Evolutionary conservation across 2,888 invertebrate species (phyloP).

Genomic region (Papilio elwesi): DNA sequence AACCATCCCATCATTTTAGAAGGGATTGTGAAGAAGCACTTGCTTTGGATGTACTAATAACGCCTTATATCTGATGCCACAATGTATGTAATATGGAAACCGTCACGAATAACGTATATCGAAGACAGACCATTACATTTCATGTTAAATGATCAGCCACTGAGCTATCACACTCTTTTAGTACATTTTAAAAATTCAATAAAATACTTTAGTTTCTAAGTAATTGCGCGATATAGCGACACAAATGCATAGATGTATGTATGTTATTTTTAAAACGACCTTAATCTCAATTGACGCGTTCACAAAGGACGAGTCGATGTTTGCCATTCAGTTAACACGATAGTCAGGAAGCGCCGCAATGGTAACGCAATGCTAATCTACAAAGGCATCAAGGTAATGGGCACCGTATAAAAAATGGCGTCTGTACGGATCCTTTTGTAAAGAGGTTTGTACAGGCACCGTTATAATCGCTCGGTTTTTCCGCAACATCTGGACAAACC

Average conservation of each 20-base stretch:
- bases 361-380: constrained; percentile 56
- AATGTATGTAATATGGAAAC: too few species aligned
- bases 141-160: too few species aligned
- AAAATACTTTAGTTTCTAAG: not conserved
- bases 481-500: constrained; percentile 21
- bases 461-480: constrained; percentile 19
- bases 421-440: constrained; percentile 46
- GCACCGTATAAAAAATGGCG: constrained; percentile 54
- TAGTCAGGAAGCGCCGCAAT: constrained; percentile 66
- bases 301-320: constrained; percentile 60
- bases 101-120: too few species aligned
- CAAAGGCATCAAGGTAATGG: constrained; percentile 67
- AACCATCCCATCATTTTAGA: too few species aligned
- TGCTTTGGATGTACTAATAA: too few species aligned
- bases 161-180: too few species aligned
- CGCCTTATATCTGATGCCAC: too few species aligned
- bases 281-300: constrained; percentile 64
- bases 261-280: constrained; percentile 53
- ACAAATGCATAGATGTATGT: constrained; percentile 11
- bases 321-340: constrained; percentile 71
- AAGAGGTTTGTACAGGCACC: constrained; percentile 32
- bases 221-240: constrained; percentile 6
- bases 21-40: too few species aligned
- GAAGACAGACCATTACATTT: too few species aligned
- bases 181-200: not conserved